These are phyloP conservation scores for Ophion ventricosus DNA, from an alignment of 2,888 invertebrate genomes.

Conservation along the genomic window DNA sequence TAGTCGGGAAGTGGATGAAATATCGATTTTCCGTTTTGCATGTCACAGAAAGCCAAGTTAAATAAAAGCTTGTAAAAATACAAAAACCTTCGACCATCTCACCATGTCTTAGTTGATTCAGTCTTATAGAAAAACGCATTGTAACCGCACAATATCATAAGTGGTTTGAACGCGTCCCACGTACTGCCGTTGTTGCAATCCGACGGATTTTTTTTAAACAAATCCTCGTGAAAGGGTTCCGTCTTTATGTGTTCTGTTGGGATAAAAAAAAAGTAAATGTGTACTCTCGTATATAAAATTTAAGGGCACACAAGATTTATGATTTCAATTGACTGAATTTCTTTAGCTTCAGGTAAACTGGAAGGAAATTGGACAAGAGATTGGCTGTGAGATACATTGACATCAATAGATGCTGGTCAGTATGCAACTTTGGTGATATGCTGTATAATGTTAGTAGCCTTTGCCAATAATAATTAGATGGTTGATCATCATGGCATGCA, in stretches of 20 bases:
- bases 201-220: slow-evolving; percentile 66
- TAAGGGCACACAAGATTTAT: not conserved
- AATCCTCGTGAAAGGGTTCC: slow-evolving; percentile 70
- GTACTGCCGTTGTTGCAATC: slow-evolving; percentile 47
- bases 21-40: no score
- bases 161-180: slow-evolving; percentile 66
- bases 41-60: no score
- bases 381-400: not conserved
- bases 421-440: not conserved
- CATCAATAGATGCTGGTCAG: not conserved
- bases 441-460: not conserved
- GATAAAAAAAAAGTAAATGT: slow-evolving; percentile 25
- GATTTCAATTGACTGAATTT: not conserved
- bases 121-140: slow-evolving; percentile 4
- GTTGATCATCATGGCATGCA: not conserved
- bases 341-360: not conserved
- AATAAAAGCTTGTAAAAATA: not conserved
- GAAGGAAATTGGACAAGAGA: not conserved
- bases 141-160: slow-evolving; percentile 61
- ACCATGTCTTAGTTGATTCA: slow-evolving; percentile 17
- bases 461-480: no score
- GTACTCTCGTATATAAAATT: no score
- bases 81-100: not conserved
- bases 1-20: no score
- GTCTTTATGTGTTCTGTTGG: slow-evolving; percentile 76